These are phyloP conservation scores for Alauda arvensis DNA, from an alignment of 2,797 vertebrate genomes.

Conservation along the genomic window DNA sequence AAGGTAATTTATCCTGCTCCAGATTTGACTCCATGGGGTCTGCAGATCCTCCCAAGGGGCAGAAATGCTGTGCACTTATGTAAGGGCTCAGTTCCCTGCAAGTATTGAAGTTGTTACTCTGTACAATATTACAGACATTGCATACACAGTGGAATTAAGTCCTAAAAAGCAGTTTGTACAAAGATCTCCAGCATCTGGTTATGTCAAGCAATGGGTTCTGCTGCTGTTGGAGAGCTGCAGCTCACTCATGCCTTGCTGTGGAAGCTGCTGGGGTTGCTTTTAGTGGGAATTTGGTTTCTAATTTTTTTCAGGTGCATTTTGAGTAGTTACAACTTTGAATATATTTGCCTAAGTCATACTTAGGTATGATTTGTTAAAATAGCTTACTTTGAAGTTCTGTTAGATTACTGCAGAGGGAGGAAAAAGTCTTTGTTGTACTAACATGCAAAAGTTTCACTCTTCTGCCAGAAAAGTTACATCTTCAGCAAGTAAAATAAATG, in stretches of 20 bases:
- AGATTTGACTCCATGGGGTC: fast-evolving
- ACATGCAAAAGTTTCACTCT: background rate
- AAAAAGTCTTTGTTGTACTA: background rate
- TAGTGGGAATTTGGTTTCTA: background rate
- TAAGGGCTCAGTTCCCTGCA: background rate
- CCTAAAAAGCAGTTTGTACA: background rate
- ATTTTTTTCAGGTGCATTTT: background rate
- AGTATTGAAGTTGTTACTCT: background rate
- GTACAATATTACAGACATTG: background rate
- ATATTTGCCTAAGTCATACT: background rate
- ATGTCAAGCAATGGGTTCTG: background rate
- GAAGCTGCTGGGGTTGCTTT: background rate
- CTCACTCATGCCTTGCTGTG: background rate
- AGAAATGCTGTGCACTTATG: background rate
- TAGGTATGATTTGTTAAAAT: background rate
- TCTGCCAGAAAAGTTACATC: background rate
- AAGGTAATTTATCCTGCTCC: background rate
- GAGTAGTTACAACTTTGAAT: background rate
- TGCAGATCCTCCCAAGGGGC: background rate
- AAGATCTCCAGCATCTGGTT: background rate
- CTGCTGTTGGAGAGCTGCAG: background rate
- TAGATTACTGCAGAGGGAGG: background rate
- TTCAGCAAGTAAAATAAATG: background rate
- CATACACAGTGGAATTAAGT: background rate
- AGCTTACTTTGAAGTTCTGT: background rate